A percentile compares a stretch with the other conserved stretches of the same genome.
phyloP scores from a whole-genome alignment of 2,797 vertebrate genomes.

The Xenentodon cancila region DNA sequence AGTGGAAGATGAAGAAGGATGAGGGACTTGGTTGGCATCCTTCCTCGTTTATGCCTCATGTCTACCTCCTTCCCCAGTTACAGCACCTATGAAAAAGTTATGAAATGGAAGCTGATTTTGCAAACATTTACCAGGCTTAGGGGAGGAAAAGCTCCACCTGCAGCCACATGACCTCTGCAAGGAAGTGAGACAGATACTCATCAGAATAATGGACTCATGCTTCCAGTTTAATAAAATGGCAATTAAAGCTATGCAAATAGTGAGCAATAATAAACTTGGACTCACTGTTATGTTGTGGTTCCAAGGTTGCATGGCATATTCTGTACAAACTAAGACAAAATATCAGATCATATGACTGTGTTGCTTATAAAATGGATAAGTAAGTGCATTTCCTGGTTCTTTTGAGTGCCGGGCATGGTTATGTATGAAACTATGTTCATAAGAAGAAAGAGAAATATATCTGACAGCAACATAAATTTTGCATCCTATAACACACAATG shows the following conservation, averaged over 20 bases:
- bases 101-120: slow-evolving; percentile 30
- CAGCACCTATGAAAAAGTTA: slow-evolving; percentile 49
- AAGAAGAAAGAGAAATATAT: slow-evolving; percentile 12
- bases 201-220: slow-evolving; percentile 30
- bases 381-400: neutral
- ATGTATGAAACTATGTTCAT: slow-evolving; percentile 4
- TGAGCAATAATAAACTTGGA: neutral
- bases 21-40: slow-evolving; percentile 64
- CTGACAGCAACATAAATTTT: slow-evolving; percentile 14
- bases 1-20: slow-evolving; percentile 20
- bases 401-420: too few relatives aligned
- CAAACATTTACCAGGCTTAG: slow-evolving; percentile 4
- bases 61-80: slow-evolving; percentile 44
- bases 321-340: neutral
- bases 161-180: slow-evolving; percentile 26
- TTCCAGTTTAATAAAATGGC: slow-evolving; percentile 26
- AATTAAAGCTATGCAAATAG: slow-evolving; percentile 20
- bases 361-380: neutral
- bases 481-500: neutral
- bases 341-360: neutral
- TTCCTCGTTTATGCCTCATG: slow-evolving; percentile 73
- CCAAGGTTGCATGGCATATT: neutral
- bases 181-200: slow-evolving; percentile 33
- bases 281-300: neutral
- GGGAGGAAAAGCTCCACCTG: slow-evolving; percentile 15